These are phyloP conservation scores for Embiotoca jacksoni DNA, from an alignment of 2,113 vertebrate genomes.

Conservation along the genomic window DNA sequence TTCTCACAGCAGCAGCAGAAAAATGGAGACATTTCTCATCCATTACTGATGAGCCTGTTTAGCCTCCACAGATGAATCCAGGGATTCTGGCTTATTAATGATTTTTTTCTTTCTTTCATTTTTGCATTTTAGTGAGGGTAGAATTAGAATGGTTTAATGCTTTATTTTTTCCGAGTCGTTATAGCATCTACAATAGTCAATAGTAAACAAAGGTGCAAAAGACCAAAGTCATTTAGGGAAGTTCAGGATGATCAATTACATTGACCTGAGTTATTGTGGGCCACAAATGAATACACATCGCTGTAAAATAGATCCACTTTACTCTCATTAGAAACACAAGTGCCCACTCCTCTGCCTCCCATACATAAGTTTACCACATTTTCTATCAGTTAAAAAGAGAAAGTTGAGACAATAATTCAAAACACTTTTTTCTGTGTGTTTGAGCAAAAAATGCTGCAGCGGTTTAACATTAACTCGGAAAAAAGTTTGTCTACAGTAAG, in stretches of 20 bases:
- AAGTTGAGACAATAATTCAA: background rate
- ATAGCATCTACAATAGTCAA: slow-evolving; percentile 15
- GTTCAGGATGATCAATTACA: slow-evolving; percentile 12
- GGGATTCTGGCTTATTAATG: slow-evolving; percentile 32
- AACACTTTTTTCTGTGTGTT: background rate
- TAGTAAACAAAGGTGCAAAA: slow-evolving; percentile 13
- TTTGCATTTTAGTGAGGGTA: slow-evolving; percentile 19
- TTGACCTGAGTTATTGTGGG: background rate
- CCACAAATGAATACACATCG: background rate
- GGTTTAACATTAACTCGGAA: background rate
- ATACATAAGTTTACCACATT: background rate
- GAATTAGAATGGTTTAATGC: slow-evolving; percentile 17
- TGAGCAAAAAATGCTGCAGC: background rate
- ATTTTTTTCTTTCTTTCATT: slow-evolving; percentile 18
- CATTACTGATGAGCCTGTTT: slow-evolving; percentile 56
- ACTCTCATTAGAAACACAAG: background rate
- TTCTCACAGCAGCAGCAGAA: slow-evolving; percentile 19
- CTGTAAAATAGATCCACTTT: slow-evolving; percentile 2
- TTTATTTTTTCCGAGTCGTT: background rate
- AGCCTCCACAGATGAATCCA: slow-evolving; percentile 37
- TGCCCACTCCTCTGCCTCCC: background rate
- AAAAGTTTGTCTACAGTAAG: background rate
- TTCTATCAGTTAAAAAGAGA: background rate
- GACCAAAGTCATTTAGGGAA: background rate
- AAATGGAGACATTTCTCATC: slow-evolving; percentile 44